These are phyloP conservation scores for Agonum fuliginosum DNA, from an alignment of 2,888 invertebrate genomes.

Conservation along the genomic window DNA sequence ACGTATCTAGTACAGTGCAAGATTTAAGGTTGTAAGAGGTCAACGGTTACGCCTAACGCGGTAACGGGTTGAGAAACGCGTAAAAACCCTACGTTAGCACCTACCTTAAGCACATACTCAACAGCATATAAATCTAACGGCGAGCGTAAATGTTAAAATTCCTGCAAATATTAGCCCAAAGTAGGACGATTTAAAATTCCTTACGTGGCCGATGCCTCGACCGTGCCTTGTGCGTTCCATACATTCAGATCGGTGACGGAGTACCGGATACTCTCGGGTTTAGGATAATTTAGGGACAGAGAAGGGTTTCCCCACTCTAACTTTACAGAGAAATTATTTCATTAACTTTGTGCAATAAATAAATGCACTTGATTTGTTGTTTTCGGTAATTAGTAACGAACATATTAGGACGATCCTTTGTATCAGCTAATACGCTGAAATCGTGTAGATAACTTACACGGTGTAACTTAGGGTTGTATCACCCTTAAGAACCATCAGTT, in stretches of 20 bases:
- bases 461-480: no score
- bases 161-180: slow-evolving; percentile 58
- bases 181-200: slow-evolving; percentile 57
- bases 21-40: slow-evolving; percentile 3
- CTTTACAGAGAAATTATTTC: neutral
- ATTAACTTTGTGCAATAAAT: neutral
- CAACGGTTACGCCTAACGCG: neutral
- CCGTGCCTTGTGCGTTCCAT: slow-evolving; percentile 26
- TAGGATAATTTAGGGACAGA: neutral
- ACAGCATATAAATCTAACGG: slow-evolving; percentile 52
- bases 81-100: slow-evolving; percentile 23
- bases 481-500: no score
- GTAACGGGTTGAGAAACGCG: neutral
- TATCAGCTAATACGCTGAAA: no score
- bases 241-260: slow-evolving; percentile 38
- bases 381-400: no score
- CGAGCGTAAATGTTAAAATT: slow-evolving; percentile 56
- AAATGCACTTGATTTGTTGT: no score
- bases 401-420: no score
- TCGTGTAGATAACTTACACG: no score
- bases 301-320: neutral
- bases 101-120: slow-evolving; percentile 55
- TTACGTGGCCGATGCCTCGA: slow-evolving; percentile 39
- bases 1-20: no score
- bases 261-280: neutral